Percentiles rank a stretch among this genome's conserved stretches.
These are phyloP conservation scores for Laspeyria flexula DNA, from an alignment of 2,888 invertebrate species.

Conservation along the genomic window DNA sequence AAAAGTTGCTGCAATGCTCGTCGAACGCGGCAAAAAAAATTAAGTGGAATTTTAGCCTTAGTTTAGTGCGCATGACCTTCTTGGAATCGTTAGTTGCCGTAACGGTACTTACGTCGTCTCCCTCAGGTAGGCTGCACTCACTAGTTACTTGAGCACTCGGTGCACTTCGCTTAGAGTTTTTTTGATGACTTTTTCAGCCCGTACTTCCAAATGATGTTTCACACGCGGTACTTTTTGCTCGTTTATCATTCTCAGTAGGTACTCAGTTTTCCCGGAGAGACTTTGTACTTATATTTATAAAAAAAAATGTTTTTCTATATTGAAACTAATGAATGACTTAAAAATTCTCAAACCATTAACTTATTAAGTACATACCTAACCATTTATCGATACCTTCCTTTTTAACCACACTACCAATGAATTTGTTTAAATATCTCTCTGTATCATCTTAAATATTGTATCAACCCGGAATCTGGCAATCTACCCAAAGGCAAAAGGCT, in stretches of 20 bases:
- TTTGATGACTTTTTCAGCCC: slow-evolving; percentile 28
- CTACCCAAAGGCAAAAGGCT: no score
- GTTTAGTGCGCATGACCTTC: slow-evolving; percentile 81
- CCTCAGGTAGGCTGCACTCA: slow-evolving; percentile 69
- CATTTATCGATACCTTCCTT: no score
- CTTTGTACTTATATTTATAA: not conserved
- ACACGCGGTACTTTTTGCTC: slow-evolving; percentile 24
- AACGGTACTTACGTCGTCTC: slow-evolving; percentile 72
- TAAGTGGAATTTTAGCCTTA: slow-evolving; percentile 74
- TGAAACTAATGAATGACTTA: no score
- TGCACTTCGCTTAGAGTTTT: slow-evolving; percentile 35
- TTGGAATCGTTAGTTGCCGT: slow-evolving; percentile 76
- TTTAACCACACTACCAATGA: no score
- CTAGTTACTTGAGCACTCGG: slow-evolving; percentile 31
- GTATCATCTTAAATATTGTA: no score
- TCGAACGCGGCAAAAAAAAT: slow-evolving; percentile 65
- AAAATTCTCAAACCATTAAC: no score
- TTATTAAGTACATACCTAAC: no score
- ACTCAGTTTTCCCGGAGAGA: not conserved
- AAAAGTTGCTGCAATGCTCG: slow-evolving; percentile 45
- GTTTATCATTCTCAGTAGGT: slow-evolving; percentile 6
- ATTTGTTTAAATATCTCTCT: no score
- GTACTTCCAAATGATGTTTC: slow-evolving; percentile 15
- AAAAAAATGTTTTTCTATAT: no score
- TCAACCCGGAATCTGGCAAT: no score